Percentiles rank a stretch among this genome's conserved stretches.
These are phyloP conservation scores for Iselma pallidipennis DNA, from an alignment of 2,888 invertebrate genomes.

Conservation along the genomic window DNA sequence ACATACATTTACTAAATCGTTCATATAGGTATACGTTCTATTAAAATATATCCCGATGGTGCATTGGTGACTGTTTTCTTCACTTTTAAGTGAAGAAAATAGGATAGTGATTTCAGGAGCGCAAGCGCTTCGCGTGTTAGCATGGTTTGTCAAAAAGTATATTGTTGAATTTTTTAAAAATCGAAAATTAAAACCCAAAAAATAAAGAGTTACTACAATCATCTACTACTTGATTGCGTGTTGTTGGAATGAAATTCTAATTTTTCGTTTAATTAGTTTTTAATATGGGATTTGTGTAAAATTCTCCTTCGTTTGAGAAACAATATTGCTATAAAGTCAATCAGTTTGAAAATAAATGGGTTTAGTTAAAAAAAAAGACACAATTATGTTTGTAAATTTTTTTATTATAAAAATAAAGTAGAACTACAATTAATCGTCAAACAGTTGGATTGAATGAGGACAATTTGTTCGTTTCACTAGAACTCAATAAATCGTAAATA, in stretches of 20 bases:
- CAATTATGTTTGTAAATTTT: too few relatives aligned
- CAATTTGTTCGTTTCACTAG: too few relatives aligned
- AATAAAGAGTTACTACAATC: not conserved
- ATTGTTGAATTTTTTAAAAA: too few relatives aligned
- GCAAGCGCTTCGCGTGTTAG: conserved; percentile 38
- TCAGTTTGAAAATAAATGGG: not conserved
- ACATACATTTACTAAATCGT: too few relatives aligned
- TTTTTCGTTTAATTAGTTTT: conserved; percentile 2
- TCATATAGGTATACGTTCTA: too few relatives aligned
- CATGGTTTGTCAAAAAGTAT: conserved; percentile 18
- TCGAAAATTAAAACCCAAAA: too few relatives aligned
- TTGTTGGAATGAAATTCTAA: not conserved
- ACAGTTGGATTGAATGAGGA: too few relatives aligned
- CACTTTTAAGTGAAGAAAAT: conserved; percentile 35
- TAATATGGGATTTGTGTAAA: conserved; percentile 1
- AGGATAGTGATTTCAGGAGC: conserved; percentile 27
- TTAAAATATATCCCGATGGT: too few relatives aligned
- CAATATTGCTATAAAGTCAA: not conserved
- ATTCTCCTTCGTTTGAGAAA: not conserved
- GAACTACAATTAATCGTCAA: too few relatives aligned
- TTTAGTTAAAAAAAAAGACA: not conserved
- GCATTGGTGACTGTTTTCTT: conserved; percentile 24
- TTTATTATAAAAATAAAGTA: too few relatives aligned
- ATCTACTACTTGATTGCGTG: not conserved
- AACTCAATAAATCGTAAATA: too few relatives aligned